Percentiles rank a stretch among this genome's conserved stretches.
These are phyloP conservation scores for Hemicordylus capensis DNA, from an alignment of 2,113 vertebrate genomes.

Conservation along the genomic window DNA sequence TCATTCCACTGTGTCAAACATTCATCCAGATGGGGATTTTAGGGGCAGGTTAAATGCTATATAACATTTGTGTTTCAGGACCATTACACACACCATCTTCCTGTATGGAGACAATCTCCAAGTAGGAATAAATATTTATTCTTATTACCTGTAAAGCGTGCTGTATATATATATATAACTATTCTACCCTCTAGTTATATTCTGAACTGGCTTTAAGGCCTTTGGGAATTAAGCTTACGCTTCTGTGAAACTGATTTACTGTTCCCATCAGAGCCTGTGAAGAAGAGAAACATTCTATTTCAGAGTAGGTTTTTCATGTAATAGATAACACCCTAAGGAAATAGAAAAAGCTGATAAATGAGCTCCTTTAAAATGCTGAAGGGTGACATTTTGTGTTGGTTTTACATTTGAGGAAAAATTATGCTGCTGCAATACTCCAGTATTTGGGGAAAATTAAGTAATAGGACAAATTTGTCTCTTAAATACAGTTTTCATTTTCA, in stretches of 20 bases:
- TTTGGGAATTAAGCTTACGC: constrained; percentile 52
- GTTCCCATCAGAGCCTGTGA: constrained; percentile 43
- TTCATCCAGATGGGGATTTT: not conserved
- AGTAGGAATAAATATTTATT: not conserved
- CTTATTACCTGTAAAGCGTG: constrained; percentile 3
- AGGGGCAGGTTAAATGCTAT: not conserved
- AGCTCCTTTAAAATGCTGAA: constrained; percentile 37
- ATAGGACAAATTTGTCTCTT: constrained; percentile 32
- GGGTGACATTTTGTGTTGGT: constrained; percentile 44
- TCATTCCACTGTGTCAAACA: not conserved
- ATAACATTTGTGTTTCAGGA: not conserved
- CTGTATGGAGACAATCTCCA: not conserved
- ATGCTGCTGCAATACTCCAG: constrained; percentile 2
- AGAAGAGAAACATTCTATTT: constrained; percentile 45
- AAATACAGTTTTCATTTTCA: constrained; percentile 21
- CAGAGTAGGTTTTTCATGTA: constrained; percentile 47
- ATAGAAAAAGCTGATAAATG: constrained; percentile 40
- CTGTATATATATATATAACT: constrained; percentile 31
- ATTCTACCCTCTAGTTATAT: constrained; percentile 23
- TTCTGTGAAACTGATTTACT: constrained; percentile 55
- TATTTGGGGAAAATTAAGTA: constrained; percentile 44
- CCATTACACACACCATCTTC: not conserved
- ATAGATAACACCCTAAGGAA: constrained; percentile 56
- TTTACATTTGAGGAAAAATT: constrained; percentile 45
- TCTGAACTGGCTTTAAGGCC: constrained; percentile 32